Conservation (phyloP, 2,888 invertebrate species). For the Tiliacea aurago region DNA sequence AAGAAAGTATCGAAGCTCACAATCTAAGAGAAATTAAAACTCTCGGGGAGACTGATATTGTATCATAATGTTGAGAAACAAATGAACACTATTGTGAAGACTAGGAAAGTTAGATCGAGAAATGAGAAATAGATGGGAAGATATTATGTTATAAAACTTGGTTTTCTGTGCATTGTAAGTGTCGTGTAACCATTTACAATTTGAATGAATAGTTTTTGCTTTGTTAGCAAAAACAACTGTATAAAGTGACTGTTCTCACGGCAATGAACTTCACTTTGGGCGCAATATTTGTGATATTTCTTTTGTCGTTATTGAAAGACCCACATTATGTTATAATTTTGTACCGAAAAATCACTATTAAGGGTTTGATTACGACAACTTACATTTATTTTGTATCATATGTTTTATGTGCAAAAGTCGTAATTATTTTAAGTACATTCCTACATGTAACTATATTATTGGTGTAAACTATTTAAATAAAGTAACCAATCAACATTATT, state of each 20-base stretch:
- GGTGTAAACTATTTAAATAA: too few relatives aligned
- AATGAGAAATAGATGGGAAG: constrained; percentile 49
- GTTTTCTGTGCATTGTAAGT: constrained; percentile 49
- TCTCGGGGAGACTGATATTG: constrained; percentile 33
- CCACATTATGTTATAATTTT: too few relatives aligned
- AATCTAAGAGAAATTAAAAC: constrained; percentile 57
- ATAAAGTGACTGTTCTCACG: constrained; percentile 1
- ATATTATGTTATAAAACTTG: constrained; percentile 37
- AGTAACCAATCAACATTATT: too few relatives aligned
- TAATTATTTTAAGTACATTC: too few relatives aligned
- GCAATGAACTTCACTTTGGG: background rate
- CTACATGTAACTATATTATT: too few relatives aligned
- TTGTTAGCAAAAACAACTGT: background rate
- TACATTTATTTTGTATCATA: too few relatives aligned
- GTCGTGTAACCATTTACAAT: constrained; percentile 20
- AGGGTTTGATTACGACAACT: too few relatives aligned
- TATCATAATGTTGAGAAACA: constrained; percentile 48
- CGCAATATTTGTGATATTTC: too few relatives aligned
- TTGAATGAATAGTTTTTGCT: constrained; percentile 8
- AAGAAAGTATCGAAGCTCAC: constrained; percentile 65
- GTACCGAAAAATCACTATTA: too few relatives aligned
- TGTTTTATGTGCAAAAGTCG: too few relatives aligned
- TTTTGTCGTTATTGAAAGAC: too few relatives aligned
- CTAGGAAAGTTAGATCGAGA: constrained; percentile 34
- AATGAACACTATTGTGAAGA: constrained; percentile 3